Conservation (phyloP, 1,140 invertebrate species). For the Ceratosolen fusciceps region DNA sequence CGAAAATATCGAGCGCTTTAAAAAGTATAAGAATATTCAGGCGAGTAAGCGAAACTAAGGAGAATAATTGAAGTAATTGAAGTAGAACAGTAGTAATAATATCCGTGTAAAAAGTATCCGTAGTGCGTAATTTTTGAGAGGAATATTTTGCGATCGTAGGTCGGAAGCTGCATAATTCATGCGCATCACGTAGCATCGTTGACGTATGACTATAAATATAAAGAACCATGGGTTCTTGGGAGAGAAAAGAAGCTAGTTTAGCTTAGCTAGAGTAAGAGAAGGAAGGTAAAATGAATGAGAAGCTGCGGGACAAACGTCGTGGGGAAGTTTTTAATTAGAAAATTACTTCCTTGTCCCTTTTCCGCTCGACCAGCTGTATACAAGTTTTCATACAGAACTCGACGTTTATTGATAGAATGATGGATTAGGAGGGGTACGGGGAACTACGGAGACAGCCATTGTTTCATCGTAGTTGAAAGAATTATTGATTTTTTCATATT, state of each 20-base stretch:
- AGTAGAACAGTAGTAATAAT: no score
- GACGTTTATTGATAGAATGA: conserved; percentile 36
- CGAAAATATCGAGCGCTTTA: no score
- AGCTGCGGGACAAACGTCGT: background rate
- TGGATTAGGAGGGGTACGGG: background rate
- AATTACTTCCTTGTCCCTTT: conserved; percentile 33
- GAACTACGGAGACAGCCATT: background rate
- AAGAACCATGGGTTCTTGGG: background rate
- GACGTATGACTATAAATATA: background rate
- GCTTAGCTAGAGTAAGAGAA: background rate
- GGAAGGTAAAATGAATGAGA: background rate
- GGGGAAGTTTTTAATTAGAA: conserved; percentile 46
- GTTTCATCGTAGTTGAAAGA: background rate
- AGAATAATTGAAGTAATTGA: no score
- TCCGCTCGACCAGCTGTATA: background rate
- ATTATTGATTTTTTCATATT: background rate
- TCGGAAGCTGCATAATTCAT: background rate
- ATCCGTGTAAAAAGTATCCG: no score
- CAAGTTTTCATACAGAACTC: background rate
- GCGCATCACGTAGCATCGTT: background rate
- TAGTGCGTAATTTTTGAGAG: no score
- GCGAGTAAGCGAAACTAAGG: background rate
- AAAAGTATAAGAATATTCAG: no score
- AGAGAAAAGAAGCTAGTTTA: background rate
- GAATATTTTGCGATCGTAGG: background rate